Evolutionary conservation across 2,888 invertebrate genomes (phyloP).

Genomic region (Latrodectus hesperus): DNA sequence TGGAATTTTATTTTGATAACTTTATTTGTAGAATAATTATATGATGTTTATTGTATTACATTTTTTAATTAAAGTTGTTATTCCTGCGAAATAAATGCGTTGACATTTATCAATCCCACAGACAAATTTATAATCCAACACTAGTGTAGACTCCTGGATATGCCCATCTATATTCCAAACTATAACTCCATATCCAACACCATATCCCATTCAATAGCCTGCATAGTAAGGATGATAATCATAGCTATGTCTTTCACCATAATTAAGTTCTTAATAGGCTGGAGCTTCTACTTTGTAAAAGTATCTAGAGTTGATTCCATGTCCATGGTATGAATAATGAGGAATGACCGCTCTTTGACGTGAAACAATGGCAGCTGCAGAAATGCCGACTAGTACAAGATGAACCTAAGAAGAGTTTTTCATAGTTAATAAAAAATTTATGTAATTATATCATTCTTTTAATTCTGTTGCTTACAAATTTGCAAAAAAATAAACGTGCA

Average conservation of each 20-base stretch:
- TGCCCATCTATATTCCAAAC: background rate
- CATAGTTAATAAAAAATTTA: too few relatives aligned
- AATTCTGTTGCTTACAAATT: too few relatives aligned
- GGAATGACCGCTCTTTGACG: background rate
- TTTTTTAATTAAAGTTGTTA: too few relatives aligned
- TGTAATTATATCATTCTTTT: too few relatives aligned
- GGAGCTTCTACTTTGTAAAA: slow-evolving; percentile 3
- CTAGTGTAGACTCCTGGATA: background rate
- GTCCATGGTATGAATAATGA: background rate
- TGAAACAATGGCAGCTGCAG: background rate
- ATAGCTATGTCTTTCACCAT: background rate
- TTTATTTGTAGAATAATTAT: too few relatives aligned
- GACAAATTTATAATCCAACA: background rate
- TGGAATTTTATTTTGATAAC: too few relatives aligned
- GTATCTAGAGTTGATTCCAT: background rate
- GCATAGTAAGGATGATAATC: background rate
- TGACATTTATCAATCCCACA: too few relatives aligned
- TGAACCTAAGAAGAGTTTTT: background rate
- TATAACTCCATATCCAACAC: background rate
- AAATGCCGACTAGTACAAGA: background rate
- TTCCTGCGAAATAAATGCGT: too few relatives aligned
- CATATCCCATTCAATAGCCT: background rate
- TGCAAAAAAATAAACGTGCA: too few relatives aligned
- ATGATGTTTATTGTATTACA: too few relatives aligned
- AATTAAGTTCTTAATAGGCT: background rate